Conservation (phyloP, 2,888 invertebrate genomes). For the Drosophila paracracens region DNA sequence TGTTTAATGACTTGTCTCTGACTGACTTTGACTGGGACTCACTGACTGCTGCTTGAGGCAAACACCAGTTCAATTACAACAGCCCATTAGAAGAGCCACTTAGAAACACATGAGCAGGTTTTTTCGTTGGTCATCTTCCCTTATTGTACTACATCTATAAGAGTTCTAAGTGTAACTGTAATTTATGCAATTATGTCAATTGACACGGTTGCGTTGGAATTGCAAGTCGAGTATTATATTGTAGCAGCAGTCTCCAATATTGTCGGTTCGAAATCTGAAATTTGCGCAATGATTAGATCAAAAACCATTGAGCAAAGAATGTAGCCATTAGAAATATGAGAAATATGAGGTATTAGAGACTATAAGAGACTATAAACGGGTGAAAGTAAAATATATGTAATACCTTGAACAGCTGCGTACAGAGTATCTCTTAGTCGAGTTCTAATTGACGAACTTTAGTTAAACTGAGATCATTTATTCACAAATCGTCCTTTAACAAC, state of each 20-base stretch:
- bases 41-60: not conserved
- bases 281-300: not conserved
- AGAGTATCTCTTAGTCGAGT: not conserved
- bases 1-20: not conserved
- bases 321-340: not conserved
- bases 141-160: conserved; percentile 33
- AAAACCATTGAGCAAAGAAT: not conserved
- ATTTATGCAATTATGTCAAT: conserved; percentile 49
- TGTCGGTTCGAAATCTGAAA: not conserved
- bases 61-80: not conserved
- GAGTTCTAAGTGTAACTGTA: conserved; percentile 50
- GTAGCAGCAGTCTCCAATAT: not conserved
- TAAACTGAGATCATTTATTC: not conserved
- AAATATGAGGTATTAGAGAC: not conserved
- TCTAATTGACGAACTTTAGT: not conserved
- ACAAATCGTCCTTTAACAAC: not conserved
- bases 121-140: conserved; percentile 5
- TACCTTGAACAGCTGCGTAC: not conserved
- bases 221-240: not conserved
- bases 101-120: not conserved
- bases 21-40: not conserved
- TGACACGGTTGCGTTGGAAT: conserved; percentile 41
- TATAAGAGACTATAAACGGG: not conserved
- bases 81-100: not conserved
- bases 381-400: not conserved